Conservation (phyloP, 2,797 vertebrate species). For the Hylomyscus alleni region DNA sequence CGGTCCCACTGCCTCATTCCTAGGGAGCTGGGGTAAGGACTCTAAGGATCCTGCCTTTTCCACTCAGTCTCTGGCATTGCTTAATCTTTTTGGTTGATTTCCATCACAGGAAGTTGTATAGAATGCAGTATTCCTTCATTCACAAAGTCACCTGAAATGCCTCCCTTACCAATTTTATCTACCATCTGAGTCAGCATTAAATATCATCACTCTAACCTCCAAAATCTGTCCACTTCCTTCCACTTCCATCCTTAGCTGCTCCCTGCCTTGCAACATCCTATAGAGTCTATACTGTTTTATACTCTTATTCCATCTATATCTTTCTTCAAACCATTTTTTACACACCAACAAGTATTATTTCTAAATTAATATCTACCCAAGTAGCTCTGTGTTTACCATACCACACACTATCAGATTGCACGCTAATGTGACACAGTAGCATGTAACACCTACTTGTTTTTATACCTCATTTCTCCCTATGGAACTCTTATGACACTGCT, state of each 20-base stretch:
- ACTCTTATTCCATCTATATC: not conserved
- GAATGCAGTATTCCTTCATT: not conserved
- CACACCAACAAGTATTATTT: not conserved
- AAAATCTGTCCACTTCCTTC: not conserved
- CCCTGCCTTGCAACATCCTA: not conserved
- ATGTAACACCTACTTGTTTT: not conserved
- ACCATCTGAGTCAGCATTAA: not conserved
- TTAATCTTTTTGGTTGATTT: not conserved
- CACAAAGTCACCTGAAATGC: not conserved
- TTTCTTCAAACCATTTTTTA: not conserved
- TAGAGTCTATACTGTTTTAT: not conserved
- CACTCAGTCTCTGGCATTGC: not conserved
- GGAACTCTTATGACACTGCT: not conserved
- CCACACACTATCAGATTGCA: not conserved
- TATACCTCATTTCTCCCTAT: not conserved
- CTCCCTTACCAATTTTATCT: not conserved
- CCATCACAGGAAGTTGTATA: not conserved
- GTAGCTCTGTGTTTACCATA: not conserved
- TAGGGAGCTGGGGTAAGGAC: not conserved
- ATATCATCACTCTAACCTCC: not conserved
- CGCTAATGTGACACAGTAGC: not conserved
- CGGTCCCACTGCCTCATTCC: not conserved
- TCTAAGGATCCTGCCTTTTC: not conserved
- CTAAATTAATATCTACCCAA: not conserved
- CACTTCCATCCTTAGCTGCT: not conserved